A percentile compares a stretch with the other conserved stretches of the same genome.
These are phyloP conservation scores for Caenorhabditis doughertyi DNA, from an alignment of 2,888 invertebrate species.

Conservation along the genomic window DNA sequence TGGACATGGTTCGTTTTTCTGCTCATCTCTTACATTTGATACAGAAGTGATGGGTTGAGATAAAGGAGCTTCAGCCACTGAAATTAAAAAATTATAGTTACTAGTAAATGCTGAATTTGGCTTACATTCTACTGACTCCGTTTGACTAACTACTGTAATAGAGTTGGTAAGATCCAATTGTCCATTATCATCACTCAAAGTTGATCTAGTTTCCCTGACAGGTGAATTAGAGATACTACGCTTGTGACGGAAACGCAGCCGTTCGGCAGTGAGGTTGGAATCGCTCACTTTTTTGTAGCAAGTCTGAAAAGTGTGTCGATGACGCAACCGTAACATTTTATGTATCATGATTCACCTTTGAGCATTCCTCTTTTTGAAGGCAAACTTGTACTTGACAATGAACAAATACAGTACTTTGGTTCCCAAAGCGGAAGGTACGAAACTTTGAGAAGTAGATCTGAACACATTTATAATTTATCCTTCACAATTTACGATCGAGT, in stretches of 20 bases:
- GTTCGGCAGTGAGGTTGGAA: slow-evolving; percentile 71
- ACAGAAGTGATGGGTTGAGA: slow-evolving; percentile 6
- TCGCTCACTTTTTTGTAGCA: slow-evolving; percentile 74
- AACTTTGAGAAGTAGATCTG: slow-evolving; percentile 78
- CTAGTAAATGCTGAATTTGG: not conserved
- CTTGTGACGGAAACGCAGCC: slow-evolving; percentile 72
- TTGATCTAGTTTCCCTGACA: slow-evolving; percentile 15
- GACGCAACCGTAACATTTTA: not conserved
- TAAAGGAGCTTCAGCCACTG: slow-evolving; percentile 1
- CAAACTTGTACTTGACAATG: slow-evolving; percentile 80
- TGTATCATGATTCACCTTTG: slow-evolving; percentile 61
- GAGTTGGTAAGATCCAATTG: slow-evolving; percentile 47
- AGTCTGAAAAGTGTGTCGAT: slow-evolving; percentile 53
- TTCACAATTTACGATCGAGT: slow-evolving; percentile 1
- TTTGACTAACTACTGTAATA: slow-evolving; percentile 62
- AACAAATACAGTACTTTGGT: slow-evolving; percentile 77
- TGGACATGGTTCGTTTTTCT: slow-evolving; percentile 24
- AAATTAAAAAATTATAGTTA: not conserved
- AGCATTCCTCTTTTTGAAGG: slow-evolving; percentile 74
- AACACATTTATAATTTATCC: slow-evolving; percentile 26
- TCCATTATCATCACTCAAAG: slow-evolving; percentile 30
- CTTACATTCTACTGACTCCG: slow-evolving; percentile 52
- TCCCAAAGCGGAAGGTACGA: slow-evolving; percentile 79
- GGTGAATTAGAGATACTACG: slow-evolving; percentile 34
- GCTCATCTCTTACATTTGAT: slow-evolving; percentile 15